phyloP scores from a whole-genome alignment of 2,113 vertebrate species.

The Poecile atricapillus region DNA sequence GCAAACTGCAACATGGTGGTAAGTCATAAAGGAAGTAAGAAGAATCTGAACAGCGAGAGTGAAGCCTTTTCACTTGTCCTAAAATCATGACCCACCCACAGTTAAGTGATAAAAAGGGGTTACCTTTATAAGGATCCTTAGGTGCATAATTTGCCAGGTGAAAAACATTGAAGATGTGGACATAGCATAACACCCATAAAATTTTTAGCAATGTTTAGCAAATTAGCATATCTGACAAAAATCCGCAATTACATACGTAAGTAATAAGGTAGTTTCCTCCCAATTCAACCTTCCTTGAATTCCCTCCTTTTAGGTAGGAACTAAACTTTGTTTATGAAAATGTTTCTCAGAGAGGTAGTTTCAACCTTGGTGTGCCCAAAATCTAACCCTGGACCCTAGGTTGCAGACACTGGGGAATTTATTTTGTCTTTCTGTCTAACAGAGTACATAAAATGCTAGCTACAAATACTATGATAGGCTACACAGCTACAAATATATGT shows the following conservation, averaged over 20 bases:
- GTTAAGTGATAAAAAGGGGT: not conserved
- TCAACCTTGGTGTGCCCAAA: not conserved
- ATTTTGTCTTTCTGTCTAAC: not conserved
- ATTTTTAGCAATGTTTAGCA: not conserved
- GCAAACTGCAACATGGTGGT: no score
- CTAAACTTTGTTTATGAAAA: not conserved
- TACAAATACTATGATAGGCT: not conserved
- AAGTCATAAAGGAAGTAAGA: not conserved
- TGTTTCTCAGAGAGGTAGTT: fast-evolving
- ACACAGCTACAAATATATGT: not conserved
- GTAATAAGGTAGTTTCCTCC: not conserved
- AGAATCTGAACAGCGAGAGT: not conserved
- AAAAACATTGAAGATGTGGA: not conserved
- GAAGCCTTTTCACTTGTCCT: not conserved
- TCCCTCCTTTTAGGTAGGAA: not conserved
- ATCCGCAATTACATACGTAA: not conserved
- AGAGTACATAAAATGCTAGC: not conserved
- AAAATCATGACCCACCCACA: not conserved
- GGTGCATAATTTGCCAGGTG: fast-evolving
- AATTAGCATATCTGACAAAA: not conserved
- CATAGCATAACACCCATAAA: fast-evolving
- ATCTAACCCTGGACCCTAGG: not conserved
- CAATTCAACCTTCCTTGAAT: not conserved
- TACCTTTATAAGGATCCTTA: not conserved
- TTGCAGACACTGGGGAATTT: not conserved